Percentiles rank a stretch among this genome's conserved stretches.
Evolutionary conservation across 2,888 invertebrate species (phyloP).

Genomic region (Resseliella maxima): DNA sequence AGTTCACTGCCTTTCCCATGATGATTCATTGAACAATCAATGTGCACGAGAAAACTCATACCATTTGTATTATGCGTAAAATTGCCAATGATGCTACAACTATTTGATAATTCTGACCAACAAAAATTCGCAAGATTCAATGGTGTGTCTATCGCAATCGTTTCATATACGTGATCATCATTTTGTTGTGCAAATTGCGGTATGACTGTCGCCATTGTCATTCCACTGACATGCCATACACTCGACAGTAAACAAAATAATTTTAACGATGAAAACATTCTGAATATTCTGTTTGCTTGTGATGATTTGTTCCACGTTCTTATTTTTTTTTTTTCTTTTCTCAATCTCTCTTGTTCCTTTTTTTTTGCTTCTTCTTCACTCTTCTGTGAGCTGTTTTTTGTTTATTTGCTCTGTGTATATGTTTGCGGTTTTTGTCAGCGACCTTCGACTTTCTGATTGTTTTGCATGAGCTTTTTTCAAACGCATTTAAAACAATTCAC

Average conservation of each 20-base stretch:
- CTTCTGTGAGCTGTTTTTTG: too few species aligned
- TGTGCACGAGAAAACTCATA: slow-evolving; percentile 24
- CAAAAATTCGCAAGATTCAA: slow-evolving; percentile 25
- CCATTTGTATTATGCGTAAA: background rate
- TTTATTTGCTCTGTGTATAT: background rate
- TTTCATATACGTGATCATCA: slow-evolving; percentile 8
- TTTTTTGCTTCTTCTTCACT: background rate
- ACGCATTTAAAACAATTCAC: background rate
- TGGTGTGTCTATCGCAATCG: background rate
- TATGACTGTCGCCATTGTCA: slow-evolving; percentile 8
- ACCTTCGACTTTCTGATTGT: background rate
- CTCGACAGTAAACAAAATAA: slow-evolving; percentile 46
- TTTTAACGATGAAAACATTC: slow-evolving; percentile 5
- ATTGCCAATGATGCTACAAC: slow-evolving; percentile 43
- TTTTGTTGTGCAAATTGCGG: too few species aligned
- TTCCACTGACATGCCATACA: slow-evolving; percentile 45
- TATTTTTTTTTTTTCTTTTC: background rate
- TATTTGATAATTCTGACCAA: background rate
- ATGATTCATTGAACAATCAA: background rate
- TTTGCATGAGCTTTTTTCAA: background rate
- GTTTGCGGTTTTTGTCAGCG: slow-evolving; percentile 24
- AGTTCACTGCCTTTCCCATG: background rate
- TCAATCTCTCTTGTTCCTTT: too few species aligned
- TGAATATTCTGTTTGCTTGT: background rate
- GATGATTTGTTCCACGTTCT: background rate